Conservation (phyloP, 2,888 invertebrate genomes). For the Metacarcinus magister region DNA sequence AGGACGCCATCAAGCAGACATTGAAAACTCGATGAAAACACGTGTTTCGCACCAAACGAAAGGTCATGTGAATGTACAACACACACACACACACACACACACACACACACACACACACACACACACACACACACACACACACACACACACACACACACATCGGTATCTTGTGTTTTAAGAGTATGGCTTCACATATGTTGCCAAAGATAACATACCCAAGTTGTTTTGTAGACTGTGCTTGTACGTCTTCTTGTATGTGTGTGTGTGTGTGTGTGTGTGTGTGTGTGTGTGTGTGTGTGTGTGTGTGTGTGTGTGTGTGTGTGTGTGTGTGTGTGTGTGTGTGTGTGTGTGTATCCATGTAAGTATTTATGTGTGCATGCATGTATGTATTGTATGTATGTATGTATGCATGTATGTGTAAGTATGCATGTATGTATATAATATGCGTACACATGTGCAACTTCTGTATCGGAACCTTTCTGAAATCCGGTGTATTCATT, state of each 20-base stretch:
- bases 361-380: background rate
- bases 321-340: background rate
- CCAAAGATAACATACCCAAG: background rate
- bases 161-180: background rate
- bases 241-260: background rate
- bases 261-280: conserved; percentile 55
- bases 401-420: background rate
- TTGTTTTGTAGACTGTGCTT: background rate
- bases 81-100: background rate
- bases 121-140: too few relatives aligned
- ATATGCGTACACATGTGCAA: background rate
- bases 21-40: too few relatives aligned
- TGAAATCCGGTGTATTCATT: background rate
- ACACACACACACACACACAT: background rate
- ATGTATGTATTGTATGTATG: background rate
- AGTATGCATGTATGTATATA: background rate
- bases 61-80: background rate
- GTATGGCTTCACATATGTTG: background rate
- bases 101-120: conserved; percentile 20
- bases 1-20: too few relatives aligned
- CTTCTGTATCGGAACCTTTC: background rate
- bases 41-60: too few relatives aligned
- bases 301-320: conserved; percentile 18
- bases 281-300: conserved; percentile 51
- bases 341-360: background rate